Evolutionary conservation across 2,797 vertebrate species (phyloP), one percentile per base, ranked within the genome.

Genomic region (Odontamblyopus lacepedii): DNA sequence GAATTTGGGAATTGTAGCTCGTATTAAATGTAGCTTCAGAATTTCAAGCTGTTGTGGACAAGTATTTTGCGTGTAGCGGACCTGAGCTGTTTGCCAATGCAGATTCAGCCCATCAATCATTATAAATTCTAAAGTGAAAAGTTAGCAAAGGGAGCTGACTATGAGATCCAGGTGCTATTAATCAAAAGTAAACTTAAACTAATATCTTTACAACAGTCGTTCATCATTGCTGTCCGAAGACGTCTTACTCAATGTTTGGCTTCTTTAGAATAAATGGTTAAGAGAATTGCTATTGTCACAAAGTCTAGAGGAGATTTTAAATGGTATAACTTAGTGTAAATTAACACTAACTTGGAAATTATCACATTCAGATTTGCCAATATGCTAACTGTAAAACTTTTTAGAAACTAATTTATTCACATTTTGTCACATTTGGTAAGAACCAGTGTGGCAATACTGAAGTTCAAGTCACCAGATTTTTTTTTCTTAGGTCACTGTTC

Each of bases 171-270:
- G 62, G 62, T 26, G 35, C 62, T 63, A 63, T 63, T 63, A 63
- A 63, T 63, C 62, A 63, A 63, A 41, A 44, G 62, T 44, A 63
- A 63, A 63, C 35, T 63, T 63, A 44, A 61, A 30, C 59, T 61
- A 26, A 63, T 41, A 63, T 41, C 62, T 63, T 63, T 35, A 63
- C 62, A 41, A 26, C 62, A 26, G n/a, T n/a, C 62, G 44, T 63
- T 63, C 62, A 63, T 63, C 62, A 23, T 44, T 6, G 35, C 19
- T 63, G 62, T 26, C 62, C 7, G 23, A 13, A 63, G 35, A 63
- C 4, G 35, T 44, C 35, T 41, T 23, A 63, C 19, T 63, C 18
- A 23, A 12, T 23, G 35, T 23, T 41, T 38, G 7, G 60, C 60
- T 62, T 35, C 16, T 35, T 62, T 11, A 35, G 18, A 8, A 35